A percentile compares a stretch with the other conserved stretches of the same genome.
These are phyloP conservation scores for Clivina fossor DNA, from an alignment of 2,888 invertebrate genomes.

Conservation along the genomic window DNA sequence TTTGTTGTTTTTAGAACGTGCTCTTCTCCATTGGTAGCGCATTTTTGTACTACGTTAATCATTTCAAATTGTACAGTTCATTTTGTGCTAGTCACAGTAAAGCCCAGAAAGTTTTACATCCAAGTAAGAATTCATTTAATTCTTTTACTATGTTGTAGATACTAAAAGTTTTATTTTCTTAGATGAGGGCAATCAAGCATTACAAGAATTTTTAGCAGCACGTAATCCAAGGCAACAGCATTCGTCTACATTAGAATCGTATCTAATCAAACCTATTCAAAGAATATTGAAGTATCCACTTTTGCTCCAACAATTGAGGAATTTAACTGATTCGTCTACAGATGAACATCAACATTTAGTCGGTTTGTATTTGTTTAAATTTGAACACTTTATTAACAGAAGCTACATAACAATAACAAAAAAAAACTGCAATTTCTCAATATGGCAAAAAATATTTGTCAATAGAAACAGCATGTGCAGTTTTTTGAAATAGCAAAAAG, in stretches of 20 bases:
- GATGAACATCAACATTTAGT: constrained; percentile 94
- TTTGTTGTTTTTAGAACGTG: constrained; percentile 76
- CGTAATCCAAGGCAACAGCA: constrained; percentile 97
- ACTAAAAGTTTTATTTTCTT: constrained; percentile 38
- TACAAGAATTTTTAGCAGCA: constrained; percentile 92
- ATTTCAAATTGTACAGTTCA: constrained; percentile 98
- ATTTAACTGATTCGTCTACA: constrained; percentile 87
- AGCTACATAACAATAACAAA: no score
- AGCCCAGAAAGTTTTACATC: constrained; percentile 97
- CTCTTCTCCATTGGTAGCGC: constrained; percentile 95
- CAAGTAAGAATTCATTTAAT: constrained; percentile 73
- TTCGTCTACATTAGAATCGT: constrained; percentile 94
- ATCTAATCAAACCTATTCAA: constrained; percentile 98
- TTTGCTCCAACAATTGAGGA: constrained; percentile 89
- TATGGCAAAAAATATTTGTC: no score
- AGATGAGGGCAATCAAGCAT: constrained; percentile 95
- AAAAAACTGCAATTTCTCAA: no score
- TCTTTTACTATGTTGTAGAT: constrained; percentile 4
- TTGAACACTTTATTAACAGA: no score
- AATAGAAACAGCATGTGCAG: no score
- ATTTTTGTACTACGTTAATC: constrained; percentile 96
- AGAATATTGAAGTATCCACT: constrained; percentile 97
- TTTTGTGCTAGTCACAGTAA: constrained; percentile 99
- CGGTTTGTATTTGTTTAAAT: constrained; percentile 67
- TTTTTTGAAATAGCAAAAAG: no score